Conservation (phyloP, 2,888 invertebrate genomes). For the Pteria penguin region DNA sequence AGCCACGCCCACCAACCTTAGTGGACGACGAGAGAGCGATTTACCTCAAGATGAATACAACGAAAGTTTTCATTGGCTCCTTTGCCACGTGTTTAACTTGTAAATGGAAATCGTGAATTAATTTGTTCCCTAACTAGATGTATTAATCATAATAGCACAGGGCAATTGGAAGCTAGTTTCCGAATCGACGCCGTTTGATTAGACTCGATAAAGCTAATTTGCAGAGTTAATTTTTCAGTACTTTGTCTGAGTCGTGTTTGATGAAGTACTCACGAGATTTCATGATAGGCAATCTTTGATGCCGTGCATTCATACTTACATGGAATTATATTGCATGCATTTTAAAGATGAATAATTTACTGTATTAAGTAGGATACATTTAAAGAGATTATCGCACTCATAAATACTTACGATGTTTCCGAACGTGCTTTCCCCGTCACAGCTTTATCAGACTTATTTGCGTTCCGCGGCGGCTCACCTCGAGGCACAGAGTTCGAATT, state of each 20-base stretch:
- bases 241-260: neutral
- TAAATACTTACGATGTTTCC: conserved; percentile 63
- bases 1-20: too few relatives aligned
- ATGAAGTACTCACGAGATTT: too few relatives aligned
- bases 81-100: conserved; percentile 18
- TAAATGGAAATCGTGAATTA: neutral
- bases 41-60: too few relatives aligned
- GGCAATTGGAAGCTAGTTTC: neutral
- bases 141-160: neutral
- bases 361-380: too few relatives aligned
- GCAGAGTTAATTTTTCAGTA: neutral
- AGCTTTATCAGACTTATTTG: conserved; percentile 74
- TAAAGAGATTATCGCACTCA: too few relatives aligned
- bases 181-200: neutral
- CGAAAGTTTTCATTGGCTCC: conserved; percentile 21
- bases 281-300: too few relatives aligned
- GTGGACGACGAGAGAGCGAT: too few relatives aligned
- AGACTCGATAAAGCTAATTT: neutral
- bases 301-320: too few relatives aligned
- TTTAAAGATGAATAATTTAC: too few relatives aligned
- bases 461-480: conserved; percentile 57
- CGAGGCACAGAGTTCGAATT: conserved; percentile 34
- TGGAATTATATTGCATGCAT: too few relatives aligned
- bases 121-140: neutral
- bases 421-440: conserved; percentile 73